Evolutionary conservation across 2,888 invertebrate genomes (phyloP).

Genomic region (Apoderus coryli): DNA sequence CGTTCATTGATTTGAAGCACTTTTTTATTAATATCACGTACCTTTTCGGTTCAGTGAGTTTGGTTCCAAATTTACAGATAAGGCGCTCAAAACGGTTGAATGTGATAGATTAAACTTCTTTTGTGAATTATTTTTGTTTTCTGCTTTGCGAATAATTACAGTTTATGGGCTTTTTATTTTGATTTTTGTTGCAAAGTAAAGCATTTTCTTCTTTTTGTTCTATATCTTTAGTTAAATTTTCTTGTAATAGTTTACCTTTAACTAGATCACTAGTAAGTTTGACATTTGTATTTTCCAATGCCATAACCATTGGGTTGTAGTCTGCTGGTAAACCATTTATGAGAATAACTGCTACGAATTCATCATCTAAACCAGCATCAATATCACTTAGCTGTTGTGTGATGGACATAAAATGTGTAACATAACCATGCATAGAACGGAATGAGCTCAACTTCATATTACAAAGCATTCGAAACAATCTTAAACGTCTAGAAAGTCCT

Average conservation of each 20-base stretch:
- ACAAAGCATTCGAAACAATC: constrained; percentile 1
- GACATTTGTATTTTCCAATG: neutral
- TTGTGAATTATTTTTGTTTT: no score
- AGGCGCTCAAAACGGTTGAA: neutral
- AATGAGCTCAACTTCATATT: constrained; percentile 4
- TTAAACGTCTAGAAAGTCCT: constrained; percentile 4
- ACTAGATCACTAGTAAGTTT: neutral
- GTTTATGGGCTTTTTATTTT: neutral
- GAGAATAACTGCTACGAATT: constrained; percentile 3
- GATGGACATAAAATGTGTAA: neutral
- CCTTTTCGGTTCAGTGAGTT: no score
- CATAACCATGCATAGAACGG: neutral
- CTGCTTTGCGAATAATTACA: neutral
- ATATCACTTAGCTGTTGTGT: constrained; percentile 1
- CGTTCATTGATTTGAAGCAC: no score
- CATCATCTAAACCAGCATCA: constrained; percentile 3
- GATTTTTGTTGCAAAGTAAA: no score
- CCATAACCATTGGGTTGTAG: constrained; percentile 4
- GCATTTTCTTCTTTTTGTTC: no score
- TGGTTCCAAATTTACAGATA: constrained; percentile 1
- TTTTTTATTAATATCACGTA: no score
- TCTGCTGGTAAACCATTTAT: constrained; percentile 3
- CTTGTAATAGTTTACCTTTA: no score
- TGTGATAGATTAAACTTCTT: no score
- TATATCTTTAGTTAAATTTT: no score